These are phyloP conservation scores for Porites divaricata DNA, from an alignment of 92 coral and sea anemone species.

Conservation along the genomic window DNA sequence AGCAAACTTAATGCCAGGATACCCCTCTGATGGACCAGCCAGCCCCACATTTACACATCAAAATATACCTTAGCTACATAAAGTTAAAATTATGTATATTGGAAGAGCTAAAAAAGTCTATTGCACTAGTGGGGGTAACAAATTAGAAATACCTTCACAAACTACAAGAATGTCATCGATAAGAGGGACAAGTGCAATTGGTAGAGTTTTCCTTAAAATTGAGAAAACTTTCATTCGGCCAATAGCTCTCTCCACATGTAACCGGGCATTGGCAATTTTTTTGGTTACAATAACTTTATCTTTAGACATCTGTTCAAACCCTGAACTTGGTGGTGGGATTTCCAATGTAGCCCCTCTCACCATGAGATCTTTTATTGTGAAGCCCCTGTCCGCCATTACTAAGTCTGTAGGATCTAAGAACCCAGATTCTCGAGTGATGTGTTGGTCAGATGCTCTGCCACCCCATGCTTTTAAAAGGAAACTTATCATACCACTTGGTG, in stretches of 20 bases:
- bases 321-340: conserved; percentile 74
- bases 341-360: conserved; percentile 51
- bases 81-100: no score
- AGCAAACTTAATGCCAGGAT: no score
- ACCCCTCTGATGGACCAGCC: no score
- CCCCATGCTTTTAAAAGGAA: conserved; percentile 76
- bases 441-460: conserved; percentile 73
- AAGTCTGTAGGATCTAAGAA: conserved; percentile 58
- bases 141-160: not conserved
- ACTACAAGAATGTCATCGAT: conserved; percentile 61
- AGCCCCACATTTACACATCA: no score
- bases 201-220: conserved; percentile 31
- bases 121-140: not conserved
- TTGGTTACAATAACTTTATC: conserved; percentile 56
- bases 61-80: no score
- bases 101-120: no score
- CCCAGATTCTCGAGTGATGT: conserved; percentile 62
- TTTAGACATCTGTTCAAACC: conserved; percentile 64
- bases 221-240: conserved; percentile 62
- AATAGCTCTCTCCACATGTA: conserved; percentile 7
- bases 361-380: conserved; percentile 63
- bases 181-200: conserved; percentile 54
- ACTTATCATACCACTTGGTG: conserved; percentile 70
- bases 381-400: conserved; percentile 73
- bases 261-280: conserved; percentile 59